Conservation (phyloP, 53 echinoderm and acorn worm species). For the Crossaster papposus region DNA sequence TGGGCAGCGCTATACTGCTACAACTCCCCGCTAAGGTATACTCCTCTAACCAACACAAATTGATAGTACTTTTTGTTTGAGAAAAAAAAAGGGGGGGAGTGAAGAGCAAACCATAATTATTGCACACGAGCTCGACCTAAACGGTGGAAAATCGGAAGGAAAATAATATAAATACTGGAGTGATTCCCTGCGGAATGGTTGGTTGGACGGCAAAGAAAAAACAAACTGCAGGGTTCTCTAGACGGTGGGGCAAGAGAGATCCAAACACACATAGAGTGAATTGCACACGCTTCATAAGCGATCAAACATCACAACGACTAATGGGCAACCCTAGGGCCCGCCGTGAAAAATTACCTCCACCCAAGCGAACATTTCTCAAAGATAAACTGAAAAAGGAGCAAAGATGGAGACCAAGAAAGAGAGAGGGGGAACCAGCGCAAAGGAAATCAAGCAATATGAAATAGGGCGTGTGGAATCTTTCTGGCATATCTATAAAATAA, state of each 20-base stretch:
- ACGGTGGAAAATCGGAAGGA: slow-evolving; percentile 66
- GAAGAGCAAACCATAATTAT: slow-evolving; percentile 50
- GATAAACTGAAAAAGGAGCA: slow-evolving; percentile 24
- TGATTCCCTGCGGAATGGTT: slow-evolving; percentile 17
- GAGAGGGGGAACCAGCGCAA: slow-evolving; percentile 43
- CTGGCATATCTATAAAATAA: slow-evolving; percentile 64
- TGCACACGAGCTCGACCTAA: slow-evolving; percentile 59
- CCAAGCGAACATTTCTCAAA: slow-evolving; percentile 57
- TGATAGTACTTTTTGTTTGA: neutral
- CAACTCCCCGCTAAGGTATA: slow-evolving; percentile 16
- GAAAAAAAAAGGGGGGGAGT: no score
- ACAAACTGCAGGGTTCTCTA: neutral
- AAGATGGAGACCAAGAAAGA: neutral
- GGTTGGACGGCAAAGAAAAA: neutral
- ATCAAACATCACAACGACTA: slow-evolving; percentile 62
- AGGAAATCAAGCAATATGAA: slow-evolving; percentile 59
- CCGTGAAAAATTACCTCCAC: slow-evolving; percentile 58
- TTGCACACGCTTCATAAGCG: slow-evolving; percentile 61
- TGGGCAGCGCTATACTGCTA: neutral
- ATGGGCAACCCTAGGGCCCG: slow-evolving; percentile 49
- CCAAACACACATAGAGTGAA: slow-evolving; percentile 15
- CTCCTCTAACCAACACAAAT: slow-evolving; percentile 50
- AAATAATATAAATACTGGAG: slow-evolving; percentile 55
- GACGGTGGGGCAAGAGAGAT: slow-evolving; percentile 20
- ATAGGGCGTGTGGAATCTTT: slow-evolving; percentile 61